phyloP scores from a whole-genome alignment of 64 coral and sea anemone genomes.

The Montipora cactus region DNA sequence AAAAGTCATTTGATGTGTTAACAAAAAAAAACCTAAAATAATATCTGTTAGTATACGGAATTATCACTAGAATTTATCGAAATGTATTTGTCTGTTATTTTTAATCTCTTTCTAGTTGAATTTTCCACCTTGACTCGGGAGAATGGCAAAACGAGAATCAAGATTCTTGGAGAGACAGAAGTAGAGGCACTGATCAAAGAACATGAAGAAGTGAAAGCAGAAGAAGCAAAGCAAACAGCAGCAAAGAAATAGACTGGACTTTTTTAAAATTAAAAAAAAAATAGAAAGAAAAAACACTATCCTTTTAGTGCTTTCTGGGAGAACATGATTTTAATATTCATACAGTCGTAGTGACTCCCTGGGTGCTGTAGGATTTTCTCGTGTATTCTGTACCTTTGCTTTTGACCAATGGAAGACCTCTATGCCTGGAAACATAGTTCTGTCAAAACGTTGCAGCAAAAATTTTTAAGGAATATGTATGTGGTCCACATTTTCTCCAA shows the following conservation, averaged over 20 bases:
- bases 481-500: too few relatives aligned
- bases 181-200: conserved; percentile 89
- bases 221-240: conserved; percentile 84
- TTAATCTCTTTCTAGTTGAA: conserved; percentile 74
- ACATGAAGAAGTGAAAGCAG: conserved; percentile 86
- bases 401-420: too few relatives aligned
- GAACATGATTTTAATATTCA: not conserved
- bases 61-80: not conserved
- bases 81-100: too few relatives aligned
- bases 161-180: conserved; percentile 77
- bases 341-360: not conserved
- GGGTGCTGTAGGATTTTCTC: not conserved
- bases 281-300: not conserved
- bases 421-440: too few relatives aligned
- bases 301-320: too few relatives aligned
- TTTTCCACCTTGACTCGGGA: conserved; percentile 96
- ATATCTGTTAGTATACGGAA: too few relatives aligned
- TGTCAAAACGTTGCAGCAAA: too few relatives aligned
- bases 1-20: too few relatives aligned
- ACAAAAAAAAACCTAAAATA: too few relatives aligned
- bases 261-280: not conserved
- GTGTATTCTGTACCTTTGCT: not conserved
- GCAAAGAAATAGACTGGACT: conserved; percentile 72
- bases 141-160: conserved; percentile 71
- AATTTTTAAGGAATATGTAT: too few relatives aligned